phyloP scores from a whole-genome alignment of 2,888 invertebrate species.

The Phalangium opilio region DNA sequence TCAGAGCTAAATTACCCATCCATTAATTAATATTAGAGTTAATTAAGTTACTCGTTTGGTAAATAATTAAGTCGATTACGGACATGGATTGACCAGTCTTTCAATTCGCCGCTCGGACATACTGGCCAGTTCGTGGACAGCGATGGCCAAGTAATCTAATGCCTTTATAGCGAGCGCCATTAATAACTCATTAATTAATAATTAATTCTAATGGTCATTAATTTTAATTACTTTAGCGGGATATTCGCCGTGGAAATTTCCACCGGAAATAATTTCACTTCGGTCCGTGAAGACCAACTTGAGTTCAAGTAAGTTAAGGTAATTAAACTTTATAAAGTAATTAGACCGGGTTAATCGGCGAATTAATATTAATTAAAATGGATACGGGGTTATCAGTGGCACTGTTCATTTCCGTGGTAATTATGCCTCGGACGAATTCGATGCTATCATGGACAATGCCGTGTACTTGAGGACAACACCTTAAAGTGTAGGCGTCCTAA shows the following conservation, averaged over 20 bases:
- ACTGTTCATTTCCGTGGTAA: constrained; percentile 48
- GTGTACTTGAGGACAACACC: constrained; percentile 50
- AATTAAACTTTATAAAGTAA: no score
- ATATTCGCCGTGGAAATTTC: constrained; percentile 54
- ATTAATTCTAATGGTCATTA: background rate
- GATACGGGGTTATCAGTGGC: constrained; percentile 49
- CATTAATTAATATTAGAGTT: no score
- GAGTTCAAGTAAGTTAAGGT: background rate
- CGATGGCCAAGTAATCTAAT: constrained; percentile 48
- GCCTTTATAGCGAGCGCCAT: constrained; percentile 30
- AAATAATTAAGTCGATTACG: constrained; percentile 3
- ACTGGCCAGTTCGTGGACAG: constrained; percentile 45
- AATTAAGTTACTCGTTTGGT: no score
- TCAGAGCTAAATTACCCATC: constrained; percentile 35
- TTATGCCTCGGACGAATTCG: constrained; percentile 42
- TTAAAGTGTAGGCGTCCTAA: constrained; percentile 51
- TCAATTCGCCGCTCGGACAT: constrained; percentile 50
- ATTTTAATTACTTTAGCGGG: constrained; percentile 40
- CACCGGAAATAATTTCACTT: constrained; percentile 47
- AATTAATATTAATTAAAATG: constrained; percentile 1
- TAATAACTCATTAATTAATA: background rate
- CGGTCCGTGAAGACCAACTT: constrained; percentile 40
- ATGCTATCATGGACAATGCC: constrained; percentile 49
- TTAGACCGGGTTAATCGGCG: no score
- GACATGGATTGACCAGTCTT: constrained; percentile 45